Conservation (phyloP, 1,140 invertebrate species). For the Nylanderia fulva region DNA sequence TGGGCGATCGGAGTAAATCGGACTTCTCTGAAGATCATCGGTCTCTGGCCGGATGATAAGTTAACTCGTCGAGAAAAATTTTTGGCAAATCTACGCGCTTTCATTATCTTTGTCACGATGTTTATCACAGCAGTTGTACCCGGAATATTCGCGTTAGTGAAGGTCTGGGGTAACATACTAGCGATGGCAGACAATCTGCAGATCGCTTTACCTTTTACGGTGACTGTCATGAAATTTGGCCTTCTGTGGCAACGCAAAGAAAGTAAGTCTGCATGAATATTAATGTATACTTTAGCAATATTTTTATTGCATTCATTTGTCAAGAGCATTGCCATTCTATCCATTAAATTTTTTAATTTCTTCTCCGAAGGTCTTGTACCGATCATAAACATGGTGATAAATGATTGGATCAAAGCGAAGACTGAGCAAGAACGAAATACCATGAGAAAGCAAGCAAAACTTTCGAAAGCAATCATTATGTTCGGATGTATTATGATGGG, state of each 20-base stretch:
- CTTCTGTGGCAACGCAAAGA: slow-evolving; percentile 11
- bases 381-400: slow-evolving; percentile 35
- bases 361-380: slow-evolving; percentile 18
- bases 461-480: neutral
- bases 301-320: neutral
- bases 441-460: slow-evolving; percentile 25
- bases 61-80: neutral
- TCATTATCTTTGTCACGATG: neutral
- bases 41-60: slow-evolving; percentile 31
- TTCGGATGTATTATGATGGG: neutral
- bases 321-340: neutral
- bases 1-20: slow-evolving; percentile 63
- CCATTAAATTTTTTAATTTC: neutral
- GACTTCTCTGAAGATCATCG: slow-evolving; percentile 21
- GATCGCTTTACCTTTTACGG: slow-evolving; percentile 26
- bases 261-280: slow-evolving; percentile 30
- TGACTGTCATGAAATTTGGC: slow-evolving; percentile 22
- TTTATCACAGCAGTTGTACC: slow-evolving; percentile 10
- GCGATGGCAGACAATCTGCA: slow-evolving; percentile 31
- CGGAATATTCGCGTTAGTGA: neutral
- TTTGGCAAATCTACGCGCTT: neutral
- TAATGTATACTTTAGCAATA: neutral
- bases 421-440: neutral
- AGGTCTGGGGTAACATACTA: slow-evolving; percentile 19
- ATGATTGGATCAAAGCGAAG: slow-evolving; percentile 55